Percentiles rank a stretch among this genome's conserved stretches.
Conservation (phyloP, 2,797 vertebrate species). For the Sorex maritimensis region DNA sequence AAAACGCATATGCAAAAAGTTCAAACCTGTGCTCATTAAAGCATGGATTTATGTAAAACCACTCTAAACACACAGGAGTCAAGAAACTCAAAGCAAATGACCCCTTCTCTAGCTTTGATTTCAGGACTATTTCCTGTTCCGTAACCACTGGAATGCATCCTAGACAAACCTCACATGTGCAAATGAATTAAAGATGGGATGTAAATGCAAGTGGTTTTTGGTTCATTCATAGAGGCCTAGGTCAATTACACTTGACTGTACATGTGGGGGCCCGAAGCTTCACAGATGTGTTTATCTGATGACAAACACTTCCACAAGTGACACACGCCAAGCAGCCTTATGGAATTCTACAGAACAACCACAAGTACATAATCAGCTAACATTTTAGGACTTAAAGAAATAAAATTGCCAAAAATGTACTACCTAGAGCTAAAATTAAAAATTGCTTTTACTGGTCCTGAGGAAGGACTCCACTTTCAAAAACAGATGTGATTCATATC, state of each 20-base stretch:
- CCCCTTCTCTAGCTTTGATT: neutral
- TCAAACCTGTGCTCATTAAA: slow-evolving; percentile 61
- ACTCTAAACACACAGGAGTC: slow-evolving; percentile 68
- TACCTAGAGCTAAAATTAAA: neutral
- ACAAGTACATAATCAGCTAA: neutral
- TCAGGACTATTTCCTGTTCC: slow-evolving; percentile 66
- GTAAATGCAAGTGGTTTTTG: neutral
- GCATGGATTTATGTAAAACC: slow-evolving; percentile 73
- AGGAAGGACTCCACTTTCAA: slow-evolving; percentile 25
- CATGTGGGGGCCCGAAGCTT: neutral
- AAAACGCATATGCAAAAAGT: slow-evolving; percentile 73
- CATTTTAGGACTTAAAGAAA: slow-evolving; percentile 28
- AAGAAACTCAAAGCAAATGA: slow-evolving; percentile 21
- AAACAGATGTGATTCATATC: slow-evolving; percentile 10
- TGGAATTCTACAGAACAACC: slow-evolving; percentile 86
- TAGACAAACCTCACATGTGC: slow-evolving; percentile 55
- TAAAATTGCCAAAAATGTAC: slow-evolving; percentile 37
- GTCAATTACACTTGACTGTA: neutral
- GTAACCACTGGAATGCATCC: slow-evolving; percentile 33
- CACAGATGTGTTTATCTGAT: neutral
- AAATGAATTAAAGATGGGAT: slow-evolving; percentile 1
- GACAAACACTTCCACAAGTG: slow-evolving; percentile 69
- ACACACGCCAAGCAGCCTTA: slow-evolving; percentile 82
- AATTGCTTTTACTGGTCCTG: slow-evolving; percentile 51
- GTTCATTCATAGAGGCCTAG: neutral